Conservation (phyloP, 2,888 invertebrate species). For the Salticus scenicus region DNA sequence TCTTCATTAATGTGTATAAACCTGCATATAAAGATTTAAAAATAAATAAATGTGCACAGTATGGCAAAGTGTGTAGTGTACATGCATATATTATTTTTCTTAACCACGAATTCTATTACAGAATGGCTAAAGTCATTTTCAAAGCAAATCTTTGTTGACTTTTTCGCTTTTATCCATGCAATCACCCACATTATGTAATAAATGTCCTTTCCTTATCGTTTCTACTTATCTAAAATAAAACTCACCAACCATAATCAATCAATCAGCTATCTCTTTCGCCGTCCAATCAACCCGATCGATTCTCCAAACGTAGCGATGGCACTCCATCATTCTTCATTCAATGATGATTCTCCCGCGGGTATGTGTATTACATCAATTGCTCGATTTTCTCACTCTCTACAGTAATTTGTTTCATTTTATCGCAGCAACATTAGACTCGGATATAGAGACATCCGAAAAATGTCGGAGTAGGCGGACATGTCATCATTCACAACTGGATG, state of each 20-base stretch:
- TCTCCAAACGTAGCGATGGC: not conserved
- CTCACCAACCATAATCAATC: not conserved
- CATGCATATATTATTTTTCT: no score
- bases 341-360: not conserved
- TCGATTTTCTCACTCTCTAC: not conserved
- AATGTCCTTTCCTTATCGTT: not conserved
- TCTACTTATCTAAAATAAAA: not conserved
- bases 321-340: not conserved
- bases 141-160: no score
- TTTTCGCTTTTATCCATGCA: no score
- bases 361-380: not conserved
- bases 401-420: conserved; percentile 14
- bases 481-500: not conserved
- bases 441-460: not conserved
- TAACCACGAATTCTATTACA: no score
- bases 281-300: not conserved
- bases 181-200: no score
- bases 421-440: not conserved
- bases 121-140: no score
- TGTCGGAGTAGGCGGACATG: not conserved
- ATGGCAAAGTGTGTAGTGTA: no score
- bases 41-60: no score
- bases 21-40: no score
- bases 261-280: conserved; percentile 1
- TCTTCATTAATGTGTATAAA: no score